Base-by-base conservation (phyloP, 2,888 invertebrate species). In the Linnaemya vulpina region DNA sequence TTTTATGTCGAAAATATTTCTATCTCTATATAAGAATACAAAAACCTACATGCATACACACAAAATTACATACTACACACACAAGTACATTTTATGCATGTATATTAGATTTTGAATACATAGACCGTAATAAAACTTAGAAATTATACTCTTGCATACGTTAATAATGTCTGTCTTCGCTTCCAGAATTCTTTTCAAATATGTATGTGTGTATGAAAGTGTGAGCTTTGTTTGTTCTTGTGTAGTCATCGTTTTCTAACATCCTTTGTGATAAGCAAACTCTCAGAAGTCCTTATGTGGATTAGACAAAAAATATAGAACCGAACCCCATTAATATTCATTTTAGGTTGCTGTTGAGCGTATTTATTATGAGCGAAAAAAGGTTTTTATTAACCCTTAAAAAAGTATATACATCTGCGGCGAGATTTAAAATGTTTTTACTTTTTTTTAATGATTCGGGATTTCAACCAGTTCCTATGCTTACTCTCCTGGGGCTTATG, bases 301-400 rank as follows among this genome's bases (percentile, higher is more conserved):
- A 73, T 65, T 65, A 73, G 7, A 65, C 49, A 55, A 35, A 53
- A 40, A 46, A 22, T 30, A 30, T 5, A 30, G 13, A 62, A 40
- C 38, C 65, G 43, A 73, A 38, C 65, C 46, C 20, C 73, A 65
- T 79, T 79, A 71, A 73, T 79, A 79, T 79, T 65, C 53, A 79
- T 65, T 73, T 67, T 65, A 65, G 55, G 65, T 79, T 73, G 65
- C 46, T 73, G 22, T 49, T 17, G n/a, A 73, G 46, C 43, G 46
- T 71, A 73, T 79, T 71, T 62, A 78, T 63, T 49, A 53, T 62
- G 40, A 30, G 20, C 38, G 3, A 30, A 58, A 15, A 63, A 38
- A 25, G 43, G 22, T 40, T 58, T 40, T 25, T 7, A 4, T 79
- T 79, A 79, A 79, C 73, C 63, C 73, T 58, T 65, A n/a, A 49